These are phyloP conservation scores for Amphipoea oculea DNA, from an alignment of 2,888 invertebrate species.

Conservation along the genomic window DNA sequence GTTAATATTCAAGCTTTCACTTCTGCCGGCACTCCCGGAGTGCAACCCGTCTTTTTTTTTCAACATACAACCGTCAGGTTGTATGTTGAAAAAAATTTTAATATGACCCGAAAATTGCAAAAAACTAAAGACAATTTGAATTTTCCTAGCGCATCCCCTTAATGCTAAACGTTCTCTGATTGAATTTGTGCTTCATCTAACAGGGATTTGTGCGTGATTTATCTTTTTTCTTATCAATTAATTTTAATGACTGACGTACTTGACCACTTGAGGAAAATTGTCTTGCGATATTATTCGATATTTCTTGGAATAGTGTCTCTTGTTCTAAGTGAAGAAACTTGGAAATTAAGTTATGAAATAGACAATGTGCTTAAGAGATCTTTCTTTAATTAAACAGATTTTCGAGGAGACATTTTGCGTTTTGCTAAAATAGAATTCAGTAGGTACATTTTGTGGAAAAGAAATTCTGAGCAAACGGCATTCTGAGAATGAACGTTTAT, in stretches of 20 bases:
- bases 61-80: no score
- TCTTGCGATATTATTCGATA: neutral
- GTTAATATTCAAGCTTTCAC: no score
- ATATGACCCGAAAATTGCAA: neutral
- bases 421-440: neutral
- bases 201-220: neutral
- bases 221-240: conserved; percentile 2
- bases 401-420: neutral
- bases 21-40: no score
- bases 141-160: neutral
- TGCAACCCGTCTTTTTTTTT: no score
- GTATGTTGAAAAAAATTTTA: no score
- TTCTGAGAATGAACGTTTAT: neutral
- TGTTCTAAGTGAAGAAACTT: neutral
- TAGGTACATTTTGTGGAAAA: neutral
- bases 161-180: neutral
- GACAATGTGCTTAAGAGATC: no score
- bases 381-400: neutral
- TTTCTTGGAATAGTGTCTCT: neutral
- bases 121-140: neutral
- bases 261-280: neutral
- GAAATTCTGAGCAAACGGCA: neutral
- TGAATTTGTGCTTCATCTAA: neutral
- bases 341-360: neutral
- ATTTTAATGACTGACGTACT: conserved; percentile 28